Evolutionary conservation across 2,113 vertebrate genomes (phyloP), one percentile per base, ranked within the genome.

Genomic region (Microcebus murinus): DNA sequence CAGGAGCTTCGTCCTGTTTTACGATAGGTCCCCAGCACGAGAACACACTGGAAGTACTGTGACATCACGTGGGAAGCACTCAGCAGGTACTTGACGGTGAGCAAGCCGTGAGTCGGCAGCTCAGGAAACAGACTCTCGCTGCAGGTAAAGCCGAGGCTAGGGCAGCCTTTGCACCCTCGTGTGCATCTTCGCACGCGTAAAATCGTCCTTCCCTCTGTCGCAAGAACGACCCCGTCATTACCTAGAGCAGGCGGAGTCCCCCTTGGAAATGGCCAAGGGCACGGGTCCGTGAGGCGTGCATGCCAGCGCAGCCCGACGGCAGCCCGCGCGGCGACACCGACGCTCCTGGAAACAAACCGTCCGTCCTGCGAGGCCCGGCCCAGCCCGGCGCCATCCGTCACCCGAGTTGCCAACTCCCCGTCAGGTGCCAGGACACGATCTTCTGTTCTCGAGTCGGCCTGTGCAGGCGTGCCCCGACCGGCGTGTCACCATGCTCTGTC

Each of bases 61-160:
- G 1, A 0, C 48, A 79, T 50, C 61, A 42, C 50, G 23, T 50
- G 71, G 96, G 93, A 97, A 95, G 91, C 25, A 1, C 87, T 93
- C 68, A 3, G 8, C 92, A 95, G 96, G 80, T 94, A 89, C 94
- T 90, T 92, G 87, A 68, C 48, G 27, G n/a, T 45, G 74, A 86
- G 77, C 87, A 61, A 76, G 83, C 87, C 25, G 20, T 79, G 90
- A 42, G 48, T 48, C 67, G 36, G 63, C 39, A 65, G 80, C 65
- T 59, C 76, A 83, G 96, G 94, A 77, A 91, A 23, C 55, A 79
- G 55, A 21, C 81, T 96, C 96, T 96, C 59, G 57, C 80, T 76
- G 61, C 42, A 50, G 83, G 45, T 70, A 89, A 57, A 76, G 94
- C 94, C 11, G 52, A 74, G 90, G 4, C 25, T 20, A 5, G 17